These are phyloP conservation scores for Parasteatoda tepidariorum DNA, from an alignment of 1,140 invertebrate species.

Conservation along the genomic window DNA sequence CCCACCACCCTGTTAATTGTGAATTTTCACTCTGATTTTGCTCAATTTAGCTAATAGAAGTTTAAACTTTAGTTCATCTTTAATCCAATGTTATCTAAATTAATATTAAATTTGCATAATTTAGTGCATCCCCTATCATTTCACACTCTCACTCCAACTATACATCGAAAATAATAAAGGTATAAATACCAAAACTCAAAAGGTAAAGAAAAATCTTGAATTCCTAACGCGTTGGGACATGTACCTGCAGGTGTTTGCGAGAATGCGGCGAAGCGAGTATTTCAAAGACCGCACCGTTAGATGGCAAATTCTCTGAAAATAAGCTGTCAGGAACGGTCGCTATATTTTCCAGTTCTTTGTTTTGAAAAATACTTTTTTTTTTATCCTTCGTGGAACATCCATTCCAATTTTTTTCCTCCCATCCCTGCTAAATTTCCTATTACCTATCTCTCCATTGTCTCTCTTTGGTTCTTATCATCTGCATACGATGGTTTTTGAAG, in stretches of 20 bases:
- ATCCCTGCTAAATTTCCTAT: conserved; percentile 40
- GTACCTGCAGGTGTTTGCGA: conserved; percentile 29
- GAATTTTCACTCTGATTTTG: no score
- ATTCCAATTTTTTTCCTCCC: conserved; percentile 16
- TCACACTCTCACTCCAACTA: no score
- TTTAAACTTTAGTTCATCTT: no score
- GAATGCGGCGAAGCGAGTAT: conserved; percentile 14
- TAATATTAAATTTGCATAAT: no score
- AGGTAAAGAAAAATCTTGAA: neutral
- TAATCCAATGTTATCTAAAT: no score
- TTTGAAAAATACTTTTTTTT: conserved; percentile 28
- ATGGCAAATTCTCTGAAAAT: conserved; percentile 31
- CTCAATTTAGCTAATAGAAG: no score
- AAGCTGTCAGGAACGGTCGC: conserved; percentile 45
- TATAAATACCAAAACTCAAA: neutral
- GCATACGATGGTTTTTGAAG: conserved; percentile 39
- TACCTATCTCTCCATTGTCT: conserved; percentile 49
- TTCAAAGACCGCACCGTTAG: conserved; percentile 7
- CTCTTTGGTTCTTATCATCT: conserved; percentile 37
- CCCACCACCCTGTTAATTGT: no score
- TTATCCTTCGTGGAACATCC: neutral
- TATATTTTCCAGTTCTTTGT: conserved; percentile 33
- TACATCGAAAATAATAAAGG: neutral
- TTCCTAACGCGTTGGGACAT: neutral
- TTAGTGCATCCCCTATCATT: no score